phyloP scores from a whole-genome alignment of 2,888 invertebrate species.

The Ophion ventricosus region DNA sequence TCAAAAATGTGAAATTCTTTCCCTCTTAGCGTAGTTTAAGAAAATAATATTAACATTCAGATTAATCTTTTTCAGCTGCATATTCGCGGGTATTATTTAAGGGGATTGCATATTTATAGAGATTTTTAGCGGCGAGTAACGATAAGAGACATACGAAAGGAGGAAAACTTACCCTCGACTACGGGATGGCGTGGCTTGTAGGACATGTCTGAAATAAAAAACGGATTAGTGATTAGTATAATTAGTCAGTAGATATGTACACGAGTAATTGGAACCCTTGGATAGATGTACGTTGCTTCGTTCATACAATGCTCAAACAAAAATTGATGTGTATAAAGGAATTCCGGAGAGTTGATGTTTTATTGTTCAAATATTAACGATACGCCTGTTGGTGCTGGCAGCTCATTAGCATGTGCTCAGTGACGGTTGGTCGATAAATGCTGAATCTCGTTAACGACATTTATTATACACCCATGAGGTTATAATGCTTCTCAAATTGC shows the following conservation, averaged over 20 bases:
- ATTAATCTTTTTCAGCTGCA: too few relatives aligned
- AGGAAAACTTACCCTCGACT: constrained; percentile 85
- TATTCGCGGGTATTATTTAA: neutral
- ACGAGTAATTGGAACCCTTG: constrained; percentile 33
- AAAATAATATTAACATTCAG: neutral
- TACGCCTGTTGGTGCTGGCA: neutral
- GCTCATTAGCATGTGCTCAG: neutral
- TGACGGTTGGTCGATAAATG: neutral
- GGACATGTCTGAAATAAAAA: constrained; percentile 87
- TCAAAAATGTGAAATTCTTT: neutral
- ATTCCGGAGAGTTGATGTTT: neutral
- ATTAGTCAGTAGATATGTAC: constrained; percentile 41
- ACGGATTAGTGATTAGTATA: constrained; percentile 67
- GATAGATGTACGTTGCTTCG: constrained; percentile 13
- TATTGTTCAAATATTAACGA: neutral
- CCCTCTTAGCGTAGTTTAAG: neutral
- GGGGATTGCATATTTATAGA: neutral
- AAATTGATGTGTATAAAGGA: neutral
- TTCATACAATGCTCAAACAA: neutral
- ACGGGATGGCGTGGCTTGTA: constrained; percentile 87
- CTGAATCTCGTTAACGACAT: neutral
- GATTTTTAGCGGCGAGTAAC: neutral
- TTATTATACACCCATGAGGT: too few relatives aligned
- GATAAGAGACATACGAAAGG: constrained; percentile 18
- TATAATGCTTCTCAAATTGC: too few relatives aligned